A percentile compares a stretch with the other conserved stretches of the same genome.
Evolutionary conservation across 1,140 invertebrate species (phyloP).

Genomic region (Zophobas atratus): DNA sequence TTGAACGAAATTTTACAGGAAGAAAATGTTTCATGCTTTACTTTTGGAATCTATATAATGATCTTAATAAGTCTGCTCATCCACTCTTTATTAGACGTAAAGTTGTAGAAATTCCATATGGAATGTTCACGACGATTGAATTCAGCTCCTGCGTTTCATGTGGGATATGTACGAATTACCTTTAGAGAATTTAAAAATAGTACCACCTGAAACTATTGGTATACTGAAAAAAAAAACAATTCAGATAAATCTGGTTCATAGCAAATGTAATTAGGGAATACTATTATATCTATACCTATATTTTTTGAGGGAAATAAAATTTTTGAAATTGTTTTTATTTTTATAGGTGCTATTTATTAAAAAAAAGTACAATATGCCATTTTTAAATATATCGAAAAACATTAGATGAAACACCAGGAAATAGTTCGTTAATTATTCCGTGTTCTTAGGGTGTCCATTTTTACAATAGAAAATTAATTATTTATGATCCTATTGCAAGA

Average conservation of each 20-base stretch:
- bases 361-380: too few species aligned
- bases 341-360: too few species aligned
- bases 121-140: neutral
- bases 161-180: constrained; percentile 1
- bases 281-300: too few species aligned
- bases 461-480: too few species aligned
- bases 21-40: neutral
- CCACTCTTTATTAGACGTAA: neutral
- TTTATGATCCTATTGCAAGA: too few species aligned
- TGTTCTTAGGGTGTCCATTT: too few species aligned
- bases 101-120: constrained; percentile 1
- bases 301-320: too few species aligned
- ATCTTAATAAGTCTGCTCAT: neutral
- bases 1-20: neutral
- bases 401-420: too few species aligned
- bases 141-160: neutral
- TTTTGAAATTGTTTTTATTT: too few species aligned
- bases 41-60: constrained; percentile 1
- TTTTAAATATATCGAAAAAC: too few species aligned
- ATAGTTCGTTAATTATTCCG: too few species aligned
- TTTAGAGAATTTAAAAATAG: neutral
- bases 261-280: neutral
- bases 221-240: constrained; percentile 3
- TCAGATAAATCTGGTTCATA: neutral
- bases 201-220: neutral